Conservation (phyloP, 2,113 vertebrate genomes). For the Zosterops borbonicus region DNA sequence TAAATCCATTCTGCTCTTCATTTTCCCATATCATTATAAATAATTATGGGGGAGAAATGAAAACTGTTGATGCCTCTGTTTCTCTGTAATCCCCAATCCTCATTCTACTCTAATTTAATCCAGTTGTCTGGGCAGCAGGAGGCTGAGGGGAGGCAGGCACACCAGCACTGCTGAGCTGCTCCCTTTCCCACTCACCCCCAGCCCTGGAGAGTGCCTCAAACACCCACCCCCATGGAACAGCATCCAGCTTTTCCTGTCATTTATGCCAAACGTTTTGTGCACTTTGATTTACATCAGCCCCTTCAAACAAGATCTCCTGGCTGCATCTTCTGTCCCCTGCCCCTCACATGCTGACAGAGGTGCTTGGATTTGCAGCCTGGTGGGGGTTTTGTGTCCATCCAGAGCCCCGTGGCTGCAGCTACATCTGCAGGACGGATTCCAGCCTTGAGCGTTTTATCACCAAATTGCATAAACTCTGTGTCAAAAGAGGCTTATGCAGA, state of each 20-base stretch:
- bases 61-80: conserved; percentile 14
- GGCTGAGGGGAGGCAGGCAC: not conserved
- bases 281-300: not conserved
- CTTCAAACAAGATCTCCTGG: not conserved
- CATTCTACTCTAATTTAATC: not conserved
- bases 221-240: not conserved
- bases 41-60: not conserved
- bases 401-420: not conserved
- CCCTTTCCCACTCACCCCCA: not conserved
- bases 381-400: not conserved
- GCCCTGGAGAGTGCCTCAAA: not conserved
- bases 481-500: not conserved
- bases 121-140: not conserved
- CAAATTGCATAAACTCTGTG: not conserved
- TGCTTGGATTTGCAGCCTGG: not conserved
- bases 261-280: not conserved
- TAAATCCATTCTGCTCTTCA: not conserved
- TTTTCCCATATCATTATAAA: not conserved
- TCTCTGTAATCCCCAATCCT: conserved; percentile 1
- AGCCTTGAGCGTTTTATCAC: not conserved
- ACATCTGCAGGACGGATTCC: conserved; percentile 20
- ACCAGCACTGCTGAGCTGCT: not conserved
- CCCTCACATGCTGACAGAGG: not conserved
- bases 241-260: not conserved
- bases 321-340: not conserved